Evolutionary conservation across 2,797 vertebrate species (phyloP).

Genomic region (Dipus sagitta): DNA sequence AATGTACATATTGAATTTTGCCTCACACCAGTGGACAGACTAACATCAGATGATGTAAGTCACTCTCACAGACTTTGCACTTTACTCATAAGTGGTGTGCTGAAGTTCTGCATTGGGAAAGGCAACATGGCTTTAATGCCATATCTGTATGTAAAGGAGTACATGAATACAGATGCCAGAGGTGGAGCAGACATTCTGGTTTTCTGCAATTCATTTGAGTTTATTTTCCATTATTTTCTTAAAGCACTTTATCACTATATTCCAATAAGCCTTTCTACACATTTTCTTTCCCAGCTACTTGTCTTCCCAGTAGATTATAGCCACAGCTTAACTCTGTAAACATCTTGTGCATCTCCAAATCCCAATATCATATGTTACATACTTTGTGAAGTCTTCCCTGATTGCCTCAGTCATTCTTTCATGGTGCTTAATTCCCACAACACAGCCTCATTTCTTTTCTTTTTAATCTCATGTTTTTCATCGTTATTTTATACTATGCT

Average conservation of each 20-base stretch:
- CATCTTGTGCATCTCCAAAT: background rate
- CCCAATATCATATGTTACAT: background rate
- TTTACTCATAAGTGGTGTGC: background rate
- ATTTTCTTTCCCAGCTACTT: background rate
- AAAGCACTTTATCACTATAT: background rate
- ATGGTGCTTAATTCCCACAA: background rate
- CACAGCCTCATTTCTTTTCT: background rate
- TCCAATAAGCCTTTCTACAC: background rate
- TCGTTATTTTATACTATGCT: background rate
- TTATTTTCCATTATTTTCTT: background rate
- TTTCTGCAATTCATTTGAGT: background rate
- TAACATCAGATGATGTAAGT: background rate
- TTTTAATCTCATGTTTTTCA: background rate
- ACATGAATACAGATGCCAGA: background rate
- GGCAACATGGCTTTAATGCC: background rate
- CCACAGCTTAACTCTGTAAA: background rate
- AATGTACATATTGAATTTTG: background rate
- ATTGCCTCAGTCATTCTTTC: background rate
- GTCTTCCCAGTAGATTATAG: too few relatives aligned
- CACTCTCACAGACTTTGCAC: background rate
- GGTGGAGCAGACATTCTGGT: background rate
- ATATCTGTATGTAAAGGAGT: fast-evolving
- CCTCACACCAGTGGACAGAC: background rate
- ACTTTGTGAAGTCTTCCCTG: background rate
- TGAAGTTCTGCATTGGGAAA: background rate